Evolutionary conservation across 2,113 vertebrate species (phyloP).

Genomic region (Smithornis capensis): DNA sequence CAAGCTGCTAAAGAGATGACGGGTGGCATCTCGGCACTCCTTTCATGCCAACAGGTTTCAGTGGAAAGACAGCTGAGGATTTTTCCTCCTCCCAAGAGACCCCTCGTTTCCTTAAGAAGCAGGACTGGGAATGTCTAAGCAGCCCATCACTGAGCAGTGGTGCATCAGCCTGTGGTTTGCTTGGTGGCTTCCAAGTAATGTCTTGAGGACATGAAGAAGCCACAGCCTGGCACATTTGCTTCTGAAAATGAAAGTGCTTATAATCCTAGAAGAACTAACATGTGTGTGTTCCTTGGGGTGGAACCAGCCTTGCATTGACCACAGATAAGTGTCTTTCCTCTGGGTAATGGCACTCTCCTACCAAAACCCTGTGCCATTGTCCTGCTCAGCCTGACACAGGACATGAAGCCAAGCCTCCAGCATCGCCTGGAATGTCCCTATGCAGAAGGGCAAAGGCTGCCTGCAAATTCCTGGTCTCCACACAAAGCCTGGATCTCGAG

Average conservation of each 20-base stretch:
- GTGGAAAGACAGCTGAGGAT: background rate
- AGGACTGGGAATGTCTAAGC: background rate
- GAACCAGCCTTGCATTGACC: background rate
- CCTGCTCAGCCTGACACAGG: background rate
- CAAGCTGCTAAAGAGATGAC: slow-evolving; percentile 1
- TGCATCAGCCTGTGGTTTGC: background rate
- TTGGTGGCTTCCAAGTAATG: background rate
- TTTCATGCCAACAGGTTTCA: background rate
- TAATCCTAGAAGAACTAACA: background rate
- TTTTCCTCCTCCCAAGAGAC: background rate
- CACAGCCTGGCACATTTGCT: accelerated
- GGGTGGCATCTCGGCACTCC: background rate
- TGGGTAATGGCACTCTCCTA: too few species aligned
- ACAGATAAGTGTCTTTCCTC: accelerated
- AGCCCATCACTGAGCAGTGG: background rate
- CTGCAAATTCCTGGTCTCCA: background rate
- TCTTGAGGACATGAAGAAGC: background rate
- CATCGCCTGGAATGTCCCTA: accelerated
- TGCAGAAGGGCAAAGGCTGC: background rate
- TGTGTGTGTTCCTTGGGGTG: accelerated
- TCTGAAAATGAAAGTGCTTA: background rate
- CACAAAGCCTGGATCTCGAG: accelerated
- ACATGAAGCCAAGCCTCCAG: background rate
- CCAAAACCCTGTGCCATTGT: accelerated
- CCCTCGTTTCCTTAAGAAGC: background rate